Conservation (phyloP, 2,113 vertebrate genomes). For the Gallinago paraguaiae region DNA sequence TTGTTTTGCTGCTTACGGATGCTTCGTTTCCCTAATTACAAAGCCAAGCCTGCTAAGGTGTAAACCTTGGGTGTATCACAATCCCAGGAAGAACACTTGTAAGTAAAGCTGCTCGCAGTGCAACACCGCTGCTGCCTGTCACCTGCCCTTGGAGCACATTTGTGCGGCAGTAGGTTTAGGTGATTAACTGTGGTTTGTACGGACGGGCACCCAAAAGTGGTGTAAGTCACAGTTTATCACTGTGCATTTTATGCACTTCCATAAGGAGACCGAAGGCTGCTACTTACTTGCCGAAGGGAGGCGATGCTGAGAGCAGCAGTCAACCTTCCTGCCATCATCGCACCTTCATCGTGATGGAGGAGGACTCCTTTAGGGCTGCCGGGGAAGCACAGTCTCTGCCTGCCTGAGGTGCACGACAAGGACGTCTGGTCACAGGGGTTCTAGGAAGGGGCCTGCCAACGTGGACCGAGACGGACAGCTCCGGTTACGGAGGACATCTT, state of each 20-base stretch:
- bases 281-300: background rate
- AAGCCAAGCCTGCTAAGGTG: slow-evolving; percentile 1
- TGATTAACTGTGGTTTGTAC: background rate
- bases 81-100: background rate
- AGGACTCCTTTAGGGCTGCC: background rate
- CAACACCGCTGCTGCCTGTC: background rate
- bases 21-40: slow-evolving; percentile 46
- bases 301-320: background rate
- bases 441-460: background rate
- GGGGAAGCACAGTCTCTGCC: background rate
- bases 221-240: background rate
- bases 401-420: background rate
- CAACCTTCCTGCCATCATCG: background rate
- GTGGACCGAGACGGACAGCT: accelerated
- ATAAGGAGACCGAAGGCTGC: background rate
- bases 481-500: accelerated
- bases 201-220: background rate
- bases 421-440: accelerated
- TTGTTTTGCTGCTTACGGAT: slow-evolving; percentile 26
- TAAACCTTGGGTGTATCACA: background rate
- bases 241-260: background rate
- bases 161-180: background rate
- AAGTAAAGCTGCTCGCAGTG: background rate
- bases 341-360: background rate
- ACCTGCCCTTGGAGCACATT: background rate